Conservation (phyloP, 1,140 invertebrate species). For the Drosophila bipectinata region DNA sequence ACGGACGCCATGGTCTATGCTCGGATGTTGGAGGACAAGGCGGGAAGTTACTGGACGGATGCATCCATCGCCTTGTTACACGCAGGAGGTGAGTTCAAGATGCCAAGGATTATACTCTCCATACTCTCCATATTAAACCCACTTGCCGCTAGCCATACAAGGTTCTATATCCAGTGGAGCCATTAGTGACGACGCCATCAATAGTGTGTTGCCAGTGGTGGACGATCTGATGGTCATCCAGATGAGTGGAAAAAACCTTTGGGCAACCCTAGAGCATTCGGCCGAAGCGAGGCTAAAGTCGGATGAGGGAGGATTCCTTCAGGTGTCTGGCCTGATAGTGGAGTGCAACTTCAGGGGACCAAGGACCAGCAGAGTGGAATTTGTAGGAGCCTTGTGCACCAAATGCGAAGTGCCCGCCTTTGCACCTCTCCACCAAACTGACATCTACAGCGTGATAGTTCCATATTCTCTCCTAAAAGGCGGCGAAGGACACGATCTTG, state of each 20-base stretch:
- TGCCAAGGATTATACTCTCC: not conserved
- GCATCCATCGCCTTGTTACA: conserved; percentile 90
- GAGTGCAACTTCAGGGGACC: not conserved
- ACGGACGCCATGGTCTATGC: conserved; percentile 88
- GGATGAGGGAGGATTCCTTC: not conserved
- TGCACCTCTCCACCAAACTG: not conserved
- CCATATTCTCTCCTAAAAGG: not conserved
- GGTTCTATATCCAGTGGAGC: conserved; percentile 26
- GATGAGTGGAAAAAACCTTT: not conserved
- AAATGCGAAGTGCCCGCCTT: not conserved
- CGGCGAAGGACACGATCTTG: not conserved
- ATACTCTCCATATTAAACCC: too few species aligned
- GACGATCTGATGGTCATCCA: conserved; percentile 65
- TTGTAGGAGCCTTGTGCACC: not conserved
- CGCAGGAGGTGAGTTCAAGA: conserved; percentile 85
- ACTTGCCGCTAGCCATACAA: not conserved
- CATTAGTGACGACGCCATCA: conserved; percentile 64
- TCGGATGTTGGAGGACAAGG: conserved; percentile 84
- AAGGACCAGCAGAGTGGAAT: not conserved
- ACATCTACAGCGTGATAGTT: not conserved
- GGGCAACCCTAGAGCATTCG: not conserved
- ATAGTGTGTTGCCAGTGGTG: conserved; percentile 86
- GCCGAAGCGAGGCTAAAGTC: not conserved
- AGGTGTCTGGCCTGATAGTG: not conserved
- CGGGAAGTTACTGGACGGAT: conserved; percentile 88